Evolutionary conservation across 2,113 vertebrate genomes (phyloP).

Genomic region (Engystomops pustulosus): DNA sequence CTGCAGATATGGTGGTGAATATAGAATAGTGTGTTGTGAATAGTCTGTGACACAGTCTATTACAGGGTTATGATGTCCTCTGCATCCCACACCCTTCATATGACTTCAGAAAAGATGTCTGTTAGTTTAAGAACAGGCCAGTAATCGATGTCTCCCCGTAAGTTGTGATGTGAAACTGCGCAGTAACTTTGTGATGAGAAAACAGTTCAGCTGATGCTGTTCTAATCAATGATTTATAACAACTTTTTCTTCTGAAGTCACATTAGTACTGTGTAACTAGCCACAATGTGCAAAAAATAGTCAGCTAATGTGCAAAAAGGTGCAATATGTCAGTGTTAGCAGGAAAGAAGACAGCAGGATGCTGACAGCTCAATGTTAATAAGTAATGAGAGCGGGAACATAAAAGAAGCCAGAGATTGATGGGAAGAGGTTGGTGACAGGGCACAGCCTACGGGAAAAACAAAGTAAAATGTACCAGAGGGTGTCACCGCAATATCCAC

Average conservation of each 20-base stretch:
- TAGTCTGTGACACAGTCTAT: too few relatives aligned
- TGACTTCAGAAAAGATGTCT: constrained; percentile 25
- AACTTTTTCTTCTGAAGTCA: constrained; percentile 37
- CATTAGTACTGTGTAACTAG: constrained; percentile 38
- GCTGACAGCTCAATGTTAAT: constrained; percentile 42
- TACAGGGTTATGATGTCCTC: not conserved
- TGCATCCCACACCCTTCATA: not conserved
- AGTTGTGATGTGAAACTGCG: constrained; percentile 13
- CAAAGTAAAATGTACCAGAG: not conserved
- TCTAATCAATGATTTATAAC: constrained; percentile 53
- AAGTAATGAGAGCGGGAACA: constrained; percentile 45
- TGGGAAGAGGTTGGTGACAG: constrained; percentile 23
- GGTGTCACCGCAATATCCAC: not conserved
- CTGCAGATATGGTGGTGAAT: too few relatives aligned
- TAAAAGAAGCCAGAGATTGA: constrained; percentile 44
- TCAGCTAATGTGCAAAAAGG: constrained; percentile 42
- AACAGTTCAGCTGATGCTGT: constrained; percentile 26
- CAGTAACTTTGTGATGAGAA: constrained; percentile 30
- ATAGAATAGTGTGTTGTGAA: too few relatives aligned
- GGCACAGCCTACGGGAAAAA: not conserved
- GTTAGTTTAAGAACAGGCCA: constrained; percentile 33
- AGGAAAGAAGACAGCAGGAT: constrained; percentile 46
- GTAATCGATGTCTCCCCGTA: constrained; percentile 18
- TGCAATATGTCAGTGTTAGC: constrained; percentile 43
- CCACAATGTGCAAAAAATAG: constrained; percentile 39